Base-by-base conservation (phyloP, 2,888 invertebrate species). In the Choristoneura rosaceana region DNA sequence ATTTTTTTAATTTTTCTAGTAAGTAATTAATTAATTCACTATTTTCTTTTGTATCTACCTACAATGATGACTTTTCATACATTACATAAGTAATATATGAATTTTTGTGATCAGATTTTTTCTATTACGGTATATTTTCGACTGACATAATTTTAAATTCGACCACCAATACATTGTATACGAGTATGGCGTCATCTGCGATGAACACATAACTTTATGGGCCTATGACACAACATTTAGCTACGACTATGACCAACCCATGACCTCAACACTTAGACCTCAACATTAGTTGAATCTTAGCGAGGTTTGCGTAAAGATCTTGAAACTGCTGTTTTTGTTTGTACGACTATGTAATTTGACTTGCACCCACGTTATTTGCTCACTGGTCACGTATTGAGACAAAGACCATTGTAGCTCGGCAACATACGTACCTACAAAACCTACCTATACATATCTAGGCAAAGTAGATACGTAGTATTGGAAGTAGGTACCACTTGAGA, bases 331-430 rank as follows among this genome's bases (percentile, higher is more conserved):
- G 38, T 5, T 61, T 17, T 33, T 7, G 64, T 64, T 34, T 61
- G 52, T 70, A 59, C 59, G 25, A 25, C 60, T n/a, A 33, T 34
- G 70, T 34, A 73, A 73, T 64, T 73, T 73, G 52, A 50, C 62
- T 50, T 68, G 62, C 67, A 47, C 71, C 71, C 67, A 71, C 67
- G 47, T 66, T 15, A 9, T 71, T 71, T 15, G 52, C 14, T 61
- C 52, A 43, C 66, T 52, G 52, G 52, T 61, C 71, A 66, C 65
- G 66, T 71, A 71, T 38, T 47, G 25, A 38, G 59, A 60, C 70
- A 70, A 52, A 59, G 17, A 60, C 60, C 41, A 59, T 63, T 45
- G 47, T 70, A 14, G 33, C 62, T 10, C 55, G 43, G 41, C 3
- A 52, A 2, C 5, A 50, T 50, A 50, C 43, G 3, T 47, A 14